A percentile compares a stretch with the other conserved stretches of the same genome.
These are phyloP conservation scores for Limonius californicus DNA, from an alignment of 1,140 invertebrate genomes.

Conservation along the genomic window DNA sequence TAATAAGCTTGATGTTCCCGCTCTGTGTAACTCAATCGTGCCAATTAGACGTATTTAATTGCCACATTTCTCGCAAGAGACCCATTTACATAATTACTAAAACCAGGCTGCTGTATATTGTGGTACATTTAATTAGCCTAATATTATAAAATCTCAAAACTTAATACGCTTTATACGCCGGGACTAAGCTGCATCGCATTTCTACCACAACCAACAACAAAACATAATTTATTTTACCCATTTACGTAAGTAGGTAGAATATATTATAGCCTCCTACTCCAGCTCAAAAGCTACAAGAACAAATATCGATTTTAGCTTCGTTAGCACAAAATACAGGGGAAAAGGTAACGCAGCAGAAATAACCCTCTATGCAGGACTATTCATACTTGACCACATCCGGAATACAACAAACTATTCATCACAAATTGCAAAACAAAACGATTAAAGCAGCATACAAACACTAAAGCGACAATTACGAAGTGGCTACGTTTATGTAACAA, in stretches of 20 bases:
- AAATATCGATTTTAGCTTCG: too few relatives aligned
- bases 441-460: too few relatives aligned
- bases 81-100: slow-evolving; percentile 8
- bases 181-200: not conserved
- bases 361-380: too few relatives aligned
- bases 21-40: not conserved
- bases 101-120: not conserved
- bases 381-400: too few relatives aligned
- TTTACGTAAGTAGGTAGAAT: not conserved
- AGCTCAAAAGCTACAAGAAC: too few relatives aligned
- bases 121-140: not conserved
- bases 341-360: too few relatives aligned
- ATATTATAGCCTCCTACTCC: too few relatives aligned
- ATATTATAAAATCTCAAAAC: slow-evolving; percentile 3
- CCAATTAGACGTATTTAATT: slow-evolving; percentile 13
- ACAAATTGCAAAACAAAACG: too few relatives aligned
- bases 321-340: too few relatives aligned
- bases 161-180: not conserved
- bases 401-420: too few relatives aligned
- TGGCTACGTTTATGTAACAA: too few relatives aligned
- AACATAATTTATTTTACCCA: not conserved
- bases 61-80: slow-evolving; percentile 12
- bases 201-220: not conserved
- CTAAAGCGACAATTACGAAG: too few relatives aligned
- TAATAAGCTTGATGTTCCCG: slow-evolving; percentile 7